A percentile compares a stretch with the other conserved stretches of the same genome.
Evolutionary conservation across 1,140 invertebrate genomes (phyloP).

Genomic region (Chrysopa pallens): DNA sequence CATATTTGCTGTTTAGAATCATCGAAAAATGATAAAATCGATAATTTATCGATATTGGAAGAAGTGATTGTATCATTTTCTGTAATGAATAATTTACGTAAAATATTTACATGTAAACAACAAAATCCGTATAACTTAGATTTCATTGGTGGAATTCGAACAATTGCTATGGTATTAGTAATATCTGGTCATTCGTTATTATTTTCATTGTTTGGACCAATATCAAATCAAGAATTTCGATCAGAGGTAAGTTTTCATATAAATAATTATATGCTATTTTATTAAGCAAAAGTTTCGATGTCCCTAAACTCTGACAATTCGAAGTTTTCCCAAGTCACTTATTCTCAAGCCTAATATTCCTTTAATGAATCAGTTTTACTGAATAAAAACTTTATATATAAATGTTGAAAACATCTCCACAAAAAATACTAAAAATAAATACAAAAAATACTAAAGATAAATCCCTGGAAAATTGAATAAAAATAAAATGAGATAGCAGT

Average conservation of each 20-base stretch:
- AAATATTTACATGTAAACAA: constrained; percentile 38
- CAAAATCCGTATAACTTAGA: constrained; percentile 36
- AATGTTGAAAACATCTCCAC: too few species aligned
- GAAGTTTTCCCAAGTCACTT: too few species aligned
- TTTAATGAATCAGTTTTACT: too few species aligned
- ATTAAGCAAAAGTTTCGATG: not conserved
- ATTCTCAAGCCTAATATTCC: too few species aligned
- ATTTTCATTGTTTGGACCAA: constrained; percentile 41
- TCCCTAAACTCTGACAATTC: constrained; percentile 1
- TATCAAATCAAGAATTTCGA: constrained; percentile 38
- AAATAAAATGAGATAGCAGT: too few species aligned
- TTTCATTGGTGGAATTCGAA: constrained; percentile 43
- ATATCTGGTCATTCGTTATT: constrained; percentile 39
- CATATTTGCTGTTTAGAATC: not conserved
- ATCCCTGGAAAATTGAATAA: too few species aligned
- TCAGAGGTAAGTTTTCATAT: constrained; percentile 26
- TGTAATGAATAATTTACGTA: constrained; percentile 33
- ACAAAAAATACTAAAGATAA: too few species aligned
- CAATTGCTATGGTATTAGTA: constrained; percentile 42
- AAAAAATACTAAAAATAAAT: too few species aligned
- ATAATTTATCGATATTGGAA: constrained; percentile 8
- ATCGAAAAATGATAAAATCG: constrained; percentile 1
- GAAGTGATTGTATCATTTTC: constrained; percentile 36
- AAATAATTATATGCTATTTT: not conserved
- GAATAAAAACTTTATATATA: too few species aligned